Evolutionary conservation across 2,113 vertebrate genomes (phyloP).

Genomic region (Cranoglanis bouderius): DNA sequence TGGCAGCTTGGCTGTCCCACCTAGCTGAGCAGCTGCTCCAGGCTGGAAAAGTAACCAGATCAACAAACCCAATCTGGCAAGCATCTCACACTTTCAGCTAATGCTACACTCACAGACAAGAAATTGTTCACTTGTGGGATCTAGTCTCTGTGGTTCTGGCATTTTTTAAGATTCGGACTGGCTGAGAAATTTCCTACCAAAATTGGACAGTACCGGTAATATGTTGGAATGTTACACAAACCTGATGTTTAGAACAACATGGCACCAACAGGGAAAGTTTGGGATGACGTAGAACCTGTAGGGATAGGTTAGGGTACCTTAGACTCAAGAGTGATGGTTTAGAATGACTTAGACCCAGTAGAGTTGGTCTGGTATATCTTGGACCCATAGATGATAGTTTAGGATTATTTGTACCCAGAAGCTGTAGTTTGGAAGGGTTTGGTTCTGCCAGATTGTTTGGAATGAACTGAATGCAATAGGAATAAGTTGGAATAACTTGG

Average conservation of each 20-base stretch:
- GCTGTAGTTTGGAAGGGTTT: background rate
- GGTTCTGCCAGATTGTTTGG: background rate
- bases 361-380: background rate
- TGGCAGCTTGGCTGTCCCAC: slow-evolving; percentile 7
- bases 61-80: slow-evolving; percentile 3
- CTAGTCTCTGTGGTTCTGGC: background rate
- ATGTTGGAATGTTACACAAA: background rate
- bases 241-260: background rate
- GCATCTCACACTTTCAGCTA: slow-evolving; percentile 25
- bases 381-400: background rate
- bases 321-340: background rate
- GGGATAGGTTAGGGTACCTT: background rate
- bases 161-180: background rate
- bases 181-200: background rate
- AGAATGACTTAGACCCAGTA: background rate
- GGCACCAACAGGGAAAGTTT: background rate
- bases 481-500: background rate
- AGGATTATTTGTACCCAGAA: background rate
- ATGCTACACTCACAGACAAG: background rate
- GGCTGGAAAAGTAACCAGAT: slow-evolving; percentile 8
- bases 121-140: background rate
- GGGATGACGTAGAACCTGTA: background rate
- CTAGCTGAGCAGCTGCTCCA: slow-evolving; percentile 11
- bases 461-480: background rate
- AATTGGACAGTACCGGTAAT: background rate